phyloP scores from a whole-genome alignment of 1,140 invertebrate species.

The Parasteatoda tepidariorum region DNA sequence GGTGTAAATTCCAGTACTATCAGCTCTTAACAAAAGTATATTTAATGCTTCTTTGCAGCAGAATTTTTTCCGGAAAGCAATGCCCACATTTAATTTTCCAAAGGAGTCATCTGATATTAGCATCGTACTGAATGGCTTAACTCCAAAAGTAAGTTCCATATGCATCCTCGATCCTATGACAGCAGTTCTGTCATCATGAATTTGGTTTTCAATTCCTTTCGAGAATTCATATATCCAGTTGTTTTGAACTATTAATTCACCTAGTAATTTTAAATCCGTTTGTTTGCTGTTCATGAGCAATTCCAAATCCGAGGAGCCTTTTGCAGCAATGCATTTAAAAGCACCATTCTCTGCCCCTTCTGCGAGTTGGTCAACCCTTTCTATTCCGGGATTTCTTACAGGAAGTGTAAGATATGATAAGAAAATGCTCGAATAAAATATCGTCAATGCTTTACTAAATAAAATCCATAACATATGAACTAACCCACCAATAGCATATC shows the following conservation, averaged over 20 bases:
- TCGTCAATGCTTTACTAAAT: not conserved
- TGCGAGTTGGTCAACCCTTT: not conserved
- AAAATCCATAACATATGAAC: not conserved
- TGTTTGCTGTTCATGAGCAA: not conserved
- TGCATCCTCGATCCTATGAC: not conserved
- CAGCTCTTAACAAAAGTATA: not conserved
- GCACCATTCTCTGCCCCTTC: slow-evolving; percentile 2
- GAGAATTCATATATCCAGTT: not conserved
- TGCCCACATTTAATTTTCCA: not conserved
- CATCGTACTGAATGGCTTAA: not conserved
- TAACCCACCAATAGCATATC: not conserved
- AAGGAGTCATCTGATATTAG: not conserved
- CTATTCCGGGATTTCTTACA: not conserved
- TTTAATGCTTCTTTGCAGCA: not conserved
- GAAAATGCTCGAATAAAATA: not conserved
- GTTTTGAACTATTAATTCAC: not conserved
- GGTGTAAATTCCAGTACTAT: not conserved
- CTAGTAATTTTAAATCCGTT: not conserved
- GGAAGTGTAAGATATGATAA: slow-evolving; percentile 12
- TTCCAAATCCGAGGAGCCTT: not conserved
- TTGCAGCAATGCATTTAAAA: not conserved
- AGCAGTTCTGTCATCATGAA: not conserved
- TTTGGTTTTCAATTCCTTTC: not conserved
- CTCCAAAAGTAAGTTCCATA: not conserved
- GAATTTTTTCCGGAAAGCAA: slow-evolving; percentile 7